Evolutionary conservation across 1,140 invertebrate genomes (phyloP), one percentile per base, ranked within the genome.

Genomic region (Drosophila oshimai): DNA sequence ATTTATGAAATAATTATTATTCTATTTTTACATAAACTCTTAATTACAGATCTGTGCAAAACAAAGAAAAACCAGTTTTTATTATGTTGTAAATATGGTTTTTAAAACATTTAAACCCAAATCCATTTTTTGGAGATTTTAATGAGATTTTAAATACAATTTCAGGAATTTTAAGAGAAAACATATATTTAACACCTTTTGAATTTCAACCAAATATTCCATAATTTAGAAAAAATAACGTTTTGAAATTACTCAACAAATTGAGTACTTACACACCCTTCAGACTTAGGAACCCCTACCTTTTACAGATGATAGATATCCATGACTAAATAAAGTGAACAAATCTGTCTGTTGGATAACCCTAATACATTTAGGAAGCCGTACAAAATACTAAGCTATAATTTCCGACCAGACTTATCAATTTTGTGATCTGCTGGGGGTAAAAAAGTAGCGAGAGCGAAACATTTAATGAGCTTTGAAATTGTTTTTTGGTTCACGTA

Each of bases 381-480:
- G 6, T 41, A 37, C 7, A 49, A 51, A 41, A 33, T 18, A 36
- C 37, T 6, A 13, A 60, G 53, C 50, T 42, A 33, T 51, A 64
- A 74, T 74, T 64, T 57, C 10, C 34, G 13, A 13, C 61, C 26
- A 47, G 45, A 81, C 58, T 53, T 47, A 58, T 28, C 57, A 26
- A 37, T 42, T 57, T 44, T 13, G 36, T 36, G 41, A 55, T 39
- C 44, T 37, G 22, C 33, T 41, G 29, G 29, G 29, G 53, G 33
- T 12, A 17, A 24, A 29, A 45, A 37, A 44, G n/a, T 0, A 1
- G 2, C 13, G 6, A 5, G 10, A 36, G 3, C 9, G 4, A 17
- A 24, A 42, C 45, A 83, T 58, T 74, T 49, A 86, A 86, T 88
- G 81, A 87, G 81, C 76, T 86, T 74, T 86, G 76, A 86, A 86